Evolutionary conservation across 2,888 invertebrate species (phyloP), one percentile per base, ranked within the genome.

Genomic region (Napeogenes inachia): DNA sequence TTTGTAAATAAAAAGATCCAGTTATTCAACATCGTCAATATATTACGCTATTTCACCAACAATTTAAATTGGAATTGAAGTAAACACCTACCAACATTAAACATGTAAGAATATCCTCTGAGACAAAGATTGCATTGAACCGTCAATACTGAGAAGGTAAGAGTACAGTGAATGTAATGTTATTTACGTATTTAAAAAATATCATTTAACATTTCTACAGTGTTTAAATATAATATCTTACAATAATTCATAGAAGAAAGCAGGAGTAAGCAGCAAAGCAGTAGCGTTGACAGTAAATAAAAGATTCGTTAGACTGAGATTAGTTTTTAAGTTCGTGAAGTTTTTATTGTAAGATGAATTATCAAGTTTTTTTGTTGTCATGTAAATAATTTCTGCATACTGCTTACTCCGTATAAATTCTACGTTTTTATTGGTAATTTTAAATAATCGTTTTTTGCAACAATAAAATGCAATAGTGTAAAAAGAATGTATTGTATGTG

Each of bases 51-150:
- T 80, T 79, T 68, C 72, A 83, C 76, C 83, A 89, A 88, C 87
- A 87, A 78, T 79, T 78, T 77, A 82, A 67, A 64, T 73, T 69
- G 68, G 69, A 74, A 42, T 74, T 70, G 71, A 74, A 78, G 78
- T 78, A 81, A 80, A 77, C 74, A 74, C 77, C 84, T 85, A 85
- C 73, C 75, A 65, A 76, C 76, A 81, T 82, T 75, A 65, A 68
- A 73, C 74, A 74, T 71, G 66, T 66, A 64, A 81, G 73, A 81
- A 78, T 68, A 80, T 82, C 83, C 81, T 80, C 73, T 73, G 87
- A 86, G 89, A 89, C 86, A 88, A 89, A 88, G 85, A 85, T 89
- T 89, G 89, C 89, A 89, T 89, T 89, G 89, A 89, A 88, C 80
- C 89, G 83, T 82, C 87, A 75, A 78, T 79, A 87, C 80, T 82